These are phyloP conservation scores for Malurus cyaneus DNA, from an alignment of 2,113 vertebrate genomes.

Conservation along the genomic window DNA sequence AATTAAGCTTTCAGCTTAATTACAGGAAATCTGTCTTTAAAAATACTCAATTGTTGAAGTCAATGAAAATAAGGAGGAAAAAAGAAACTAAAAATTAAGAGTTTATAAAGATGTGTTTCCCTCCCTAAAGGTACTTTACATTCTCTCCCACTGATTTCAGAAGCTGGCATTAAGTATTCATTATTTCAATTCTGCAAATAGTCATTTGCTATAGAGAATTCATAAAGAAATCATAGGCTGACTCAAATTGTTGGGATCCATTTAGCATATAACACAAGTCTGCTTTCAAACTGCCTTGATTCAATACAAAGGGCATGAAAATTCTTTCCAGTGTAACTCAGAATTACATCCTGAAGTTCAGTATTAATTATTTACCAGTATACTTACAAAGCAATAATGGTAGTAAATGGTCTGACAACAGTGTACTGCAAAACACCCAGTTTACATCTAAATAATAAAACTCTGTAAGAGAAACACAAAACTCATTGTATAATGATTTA, in stretches of 20 bases:
- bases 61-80: not conserved
- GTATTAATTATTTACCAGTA: not conserved
- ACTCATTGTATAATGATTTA: not conserved
- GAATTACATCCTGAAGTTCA: conserved; percentile 6
- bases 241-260: not conserved
- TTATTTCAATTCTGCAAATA: not conserved
- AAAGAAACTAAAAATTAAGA: not conserved
- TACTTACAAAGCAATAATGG: conserved; percentile 94
- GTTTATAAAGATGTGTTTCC: not conserved
- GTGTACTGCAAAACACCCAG: conserved; percentile 97
- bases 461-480: conserved; percentile 77
- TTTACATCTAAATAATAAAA: conserved; percentile 92
- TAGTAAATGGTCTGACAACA: conserved; percentile 93
- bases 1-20: not conserved
- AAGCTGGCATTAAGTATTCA: not conserved
- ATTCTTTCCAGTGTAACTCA: not conserved
- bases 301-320: not conserved
- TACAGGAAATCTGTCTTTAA: not conserved
- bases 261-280: not conserved
- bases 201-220: not conserved
- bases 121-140: not conserved
- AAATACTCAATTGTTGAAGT: not conserved
- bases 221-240: not conserved
- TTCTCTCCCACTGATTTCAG: not conserved
- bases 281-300: not conserved